Percentiles rank a stretch among this genome's conserved stretches.
Evolutionary conservation across 2,888 invertebrate genomes (phyloP).

Genomic region (Schizotus pectinicornis): DNA sequence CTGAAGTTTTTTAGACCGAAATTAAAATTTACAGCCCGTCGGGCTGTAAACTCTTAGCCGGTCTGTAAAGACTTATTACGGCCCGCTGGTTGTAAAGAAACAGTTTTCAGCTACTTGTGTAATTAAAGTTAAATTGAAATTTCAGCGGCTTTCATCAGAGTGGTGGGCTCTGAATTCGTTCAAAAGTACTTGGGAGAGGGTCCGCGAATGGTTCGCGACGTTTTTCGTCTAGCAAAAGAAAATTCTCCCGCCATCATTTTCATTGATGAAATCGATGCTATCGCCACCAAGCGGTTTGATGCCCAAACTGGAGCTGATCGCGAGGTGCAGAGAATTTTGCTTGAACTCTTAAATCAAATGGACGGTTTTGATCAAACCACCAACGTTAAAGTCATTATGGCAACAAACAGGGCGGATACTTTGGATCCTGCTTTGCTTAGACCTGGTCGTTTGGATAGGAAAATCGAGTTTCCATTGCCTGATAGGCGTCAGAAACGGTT

Average conservation of each 20-base stretch:
- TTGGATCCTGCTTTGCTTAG: conserved; percentile 95
- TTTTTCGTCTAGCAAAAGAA: conserved; percentile 98
- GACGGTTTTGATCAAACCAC: conserved; percentile 99
- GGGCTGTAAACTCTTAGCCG: too few relatives aligned
- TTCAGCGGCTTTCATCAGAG: conserved; percentile 91
- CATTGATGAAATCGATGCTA: conserved; percentile 99
- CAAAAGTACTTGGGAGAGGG: conserved; percentile 99
- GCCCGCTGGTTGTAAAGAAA: too few relatives aligned
- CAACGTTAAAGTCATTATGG: conserved; percentile 99
- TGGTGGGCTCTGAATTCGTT: conserved; percentile 99
- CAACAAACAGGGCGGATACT: conserved; percentile 96
- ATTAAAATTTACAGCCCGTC: too few relatives aligned
- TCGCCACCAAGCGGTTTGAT: conserved; percentile 98
- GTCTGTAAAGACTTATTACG: too few relatives aligned
- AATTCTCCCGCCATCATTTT: conserved; percentile 99
- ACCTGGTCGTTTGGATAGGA: conserved; percentile 95
- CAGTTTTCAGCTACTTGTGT: too few relatives aligned
- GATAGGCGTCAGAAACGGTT: conserved; percentile 92
- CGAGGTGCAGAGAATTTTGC: conserved; percentile 96
- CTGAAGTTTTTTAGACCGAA: too few relatives aligned
- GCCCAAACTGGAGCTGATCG: conserved; percentile 98
- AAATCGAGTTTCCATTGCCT: conserved; percentile 98
- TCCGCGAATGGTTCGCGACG: conserved; percentile 98
- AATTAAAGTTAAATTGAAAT: neutral
- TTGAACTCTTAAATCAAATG: conserved; percentile 99